These are phyloP conservation scores for Hydrozoanthus tunicans DNA, from an alignment of 64 coral and sea anemone species.

Conservation along the genomic window DNA sequence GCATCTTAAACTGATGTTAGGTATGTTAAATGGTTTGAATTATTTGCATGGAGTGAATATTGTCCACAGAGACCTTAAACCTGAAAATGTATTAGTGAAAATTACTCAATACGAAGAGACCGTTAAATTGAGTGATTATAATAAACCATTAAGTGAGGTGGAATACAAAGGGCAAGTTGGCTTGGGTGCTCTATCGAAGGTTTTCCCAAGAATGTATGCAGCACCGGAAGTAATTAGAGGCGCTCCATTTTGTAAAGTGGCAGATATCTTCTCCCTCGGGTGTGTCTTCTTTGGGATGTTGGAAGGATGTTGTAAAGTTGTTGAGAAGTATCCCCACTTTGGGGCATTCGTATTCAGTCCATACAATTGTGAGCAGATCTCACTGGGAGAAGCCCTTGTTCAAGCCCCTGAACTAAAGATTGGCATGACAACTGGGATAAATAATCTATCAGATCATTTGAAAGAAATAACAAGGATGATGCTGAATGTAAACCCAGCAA, in stretches of 20 bases:
- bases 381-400: not conserved
- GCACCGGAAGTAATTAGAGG: not conserved
- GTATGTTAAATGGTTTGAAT: not conserved
- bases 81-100: not conserved
- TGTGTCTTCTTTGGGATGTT: slow-evolving; percentile 11
- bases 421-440: not conserved
- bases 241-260: not conserved
- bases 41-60: not conserved
- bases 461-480: not conserved
- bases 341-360: slow-evolving; percentile 6
- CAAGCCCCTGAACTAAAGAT: not conserved
- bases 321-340: not conserved
- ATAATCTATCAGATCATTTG: not conserved
- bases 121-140: not conserved
- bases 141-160: not conserved
- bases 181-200: not conserved
- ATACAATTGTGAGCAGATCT: not conserved
- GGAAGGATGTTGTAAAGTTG: not conserved
- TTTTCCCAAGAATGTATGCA: not conserved
- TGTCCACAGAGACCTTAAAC: slow-evolving; percentile 7
- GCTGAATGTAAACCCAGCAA: not conserved
- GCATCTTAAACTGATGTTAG: not conserved
- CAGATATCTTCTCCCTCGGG: slow-evolving; percentile 7
- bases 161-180: not conserved
- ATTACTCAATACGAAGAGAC: not conserved